Conservation (phyloP, 2,113 vertebrate species). For the Noctilio leporinus region DNA sequence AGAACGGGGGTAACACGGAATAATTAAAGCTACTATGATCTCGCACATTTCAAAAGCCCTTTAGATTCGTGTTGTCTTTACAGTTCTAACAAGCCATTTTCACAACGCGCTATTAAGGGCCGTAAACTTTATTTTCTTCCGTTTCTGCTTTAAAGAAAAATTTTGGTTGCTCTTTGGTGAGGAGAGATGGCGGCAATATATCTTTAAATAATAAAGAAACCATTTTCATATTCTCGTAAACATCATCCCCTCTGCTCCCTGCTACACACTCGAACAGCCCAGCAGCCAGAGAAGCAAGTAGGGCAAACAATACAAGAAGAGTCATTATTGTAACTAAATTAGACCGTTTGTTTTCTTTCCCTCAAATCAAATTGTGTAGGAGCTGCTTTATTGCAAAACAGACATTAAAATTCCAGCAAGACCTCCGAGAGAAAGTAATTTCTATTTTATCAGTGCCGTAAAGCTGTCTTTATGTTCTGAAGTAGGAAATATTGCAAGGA, state of each 20-base stretch:
- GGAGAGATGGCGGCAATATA: slow-evolving; percentile 63
- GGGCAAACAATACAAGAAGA: slow-evolving; percentile 78
- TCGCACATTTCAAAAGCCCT: slow-evolving; percentile 47
- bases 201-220: slow-evolving; percentile 68
- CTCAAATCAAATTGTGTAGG: slow-evolving; percentile 86
- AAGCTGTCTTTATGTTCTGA: slow-evolving; percentile 87
- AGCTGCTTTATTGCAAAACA: slow-evolving; percentile 88
- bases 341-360: slow-evolving; percentile 84
- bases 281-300: slow-evolving; percentile 64
- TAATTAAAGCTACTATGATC: slow-evolving; percentile 71
- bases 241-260: slow-evolving; percentile 66
- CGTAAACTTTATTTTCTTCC: slow-evolving; percentile 76
- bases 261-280: slow-evolving; percentile 65
- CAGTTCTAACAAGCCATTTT: slow-evolving; percentile 74
- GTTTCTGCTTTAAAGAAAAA: slow-evolving; percentile 26
- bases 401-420: slow-evolving; percentile 88
- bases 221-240: slow-evolving; percentile 75
- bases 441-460: slow-evolving; percentile 89
- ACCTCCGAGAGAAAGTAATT: slow-evolving; percentile 89
- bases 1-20: slow-evolving; percentile 49
- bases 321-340: slow-evolving; percentile 87
- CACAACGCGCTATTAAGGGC: slow-evolving; percentile 67
- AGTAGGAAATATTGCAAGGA: slow-evolving; percentile 85
- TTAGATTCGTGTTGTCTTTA: slow-evolving; percentile 71
- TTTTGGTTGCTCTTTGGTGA: slow-evolving; percentile 47